Evolutionary conservation across 1,140 invertebrate species (phyloP).

Genomic region (Musca domestica): DNA sequence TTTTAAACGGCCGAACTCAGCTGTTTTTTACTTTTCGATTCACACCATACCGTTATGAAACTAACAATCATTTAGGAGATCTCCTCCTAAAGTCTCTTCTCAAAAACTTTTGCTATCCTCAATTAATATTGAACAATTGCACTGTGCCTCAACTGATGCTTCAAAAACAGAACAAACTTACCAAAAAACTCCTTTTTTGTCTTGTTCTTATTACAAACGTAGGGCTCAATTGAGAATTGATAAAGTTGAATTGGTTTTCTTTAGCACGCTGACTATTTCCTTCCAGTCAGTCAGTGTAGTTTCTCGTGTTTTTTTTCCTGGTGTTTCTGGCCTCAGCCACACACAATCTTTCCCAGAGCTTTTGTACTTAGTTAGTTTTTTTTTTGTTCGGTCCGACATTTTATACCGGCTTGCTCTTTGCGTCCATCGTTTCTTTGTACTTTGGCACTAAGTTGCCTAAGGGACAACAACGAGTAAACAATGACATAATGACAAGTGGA

Average conservation of each 20-base stretch:
- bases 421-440: neutral
- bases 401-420: neutral
- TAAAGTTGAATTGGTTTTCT: conserved; percentile 42
- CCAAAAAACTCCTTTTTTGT: conserved; percentile 28
- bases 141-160: too few species aligned
- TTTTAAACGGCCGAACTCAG: too few species aligned
- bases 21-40: too few species aligned
- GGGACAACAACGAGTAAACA: conserved; percentile 36
- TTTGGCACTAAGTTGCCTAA: conserved; percentile 14
- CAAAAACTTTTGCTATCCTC: conserved; percentile 49
- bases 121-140: conserved; percentile 4
- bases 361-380: neutral
- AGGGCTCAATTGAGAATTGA: conserved; percentile 52
- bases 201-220: conserved; percentile 21
- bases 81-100: too few species aligned
- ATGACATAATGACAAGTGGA: conserved; percentile 54
- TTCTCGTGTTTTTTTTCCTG: neutral
- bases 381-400: neutral
- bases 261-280: conserved; percentile 27
- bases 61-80: too few species aligned
- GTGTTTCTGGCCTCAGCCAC: neutral
- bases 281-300: conserved; percentile 16
- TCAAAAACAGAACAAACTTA: too few species aligned
- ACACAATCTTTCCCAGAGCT: neutral
- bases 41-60: too few species aligned